These are phyloP conservation scores for Champsocephalus gunnari DNA, from an alignment of 2,797 vertebrate species.

Conservation along the genomic window DNA sequence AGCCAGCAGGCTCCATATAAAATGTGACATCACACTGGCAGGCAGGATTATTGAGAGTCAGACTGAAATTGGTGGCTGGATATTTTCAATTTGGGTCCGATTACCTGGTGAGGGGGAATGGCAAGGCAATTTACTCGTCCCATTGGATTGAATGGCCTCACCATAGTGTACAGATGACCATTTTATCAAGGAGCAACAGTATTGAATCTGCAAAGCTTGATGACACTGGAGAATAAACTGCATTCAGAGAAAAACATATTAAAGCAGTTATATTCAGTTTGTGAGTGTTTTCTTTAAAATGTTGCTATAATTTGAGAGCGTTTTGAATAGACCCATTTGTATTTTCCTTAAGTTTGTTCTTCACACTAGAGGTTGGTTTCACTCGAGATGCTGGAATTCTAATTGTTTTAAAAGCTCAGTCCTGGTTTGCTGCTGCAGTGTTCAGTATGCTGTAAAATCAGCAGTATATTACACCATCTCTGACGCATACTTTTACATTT, in stretches of 20 bases:
- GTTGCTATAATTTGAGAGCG: constrained; percentile 14
- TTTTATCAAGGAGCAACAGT: constrained; percentile 59
- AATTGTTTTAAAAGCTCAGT: constrained; percentile 4
- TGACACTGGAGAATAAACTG: constrained; percentile 39
- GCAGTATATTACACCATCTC: neutral
- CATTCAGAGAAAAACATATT: constrained; percentile 20
- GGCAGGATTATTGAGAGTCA: constrained; percentile 59
- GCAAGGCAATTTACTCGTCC: constrained; percentile 73
- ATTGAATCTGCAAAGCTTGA: constrained; percentile 63
- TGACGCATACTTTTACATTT: neutral
- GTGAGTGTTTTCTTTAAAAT: neutral
- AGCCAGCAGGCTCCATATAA: constrained; percentile 15
- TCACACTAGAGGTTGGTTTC: constrained; percentile 6
- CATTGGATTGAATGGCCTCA: constrained; percentile 67
- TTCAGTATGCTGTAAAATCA: neutral
- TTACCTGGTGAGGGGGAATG: constrained; percentile 69
- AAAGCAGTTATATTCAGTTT: constrained; percentile 12
- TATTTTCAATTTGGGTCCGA: constrained; percentile 84
- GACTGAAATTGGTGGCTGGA: constrained; percentile 69
- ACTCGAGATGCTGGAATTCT: neutral
- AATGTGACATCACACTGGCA: constrained; percentile 50
- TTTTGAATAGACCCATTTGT: constrained; percentile 23
- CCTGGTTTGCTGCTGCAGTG: neutral
- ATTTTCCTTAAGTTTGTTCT: constrained; percentile 12
- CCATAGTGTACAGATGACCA: constrained; percentile 69